Evolutionary conservation across 1,140 invertebrate genomes (phyloP).

Genomic region (Melanaphis sacchari): DNA sequence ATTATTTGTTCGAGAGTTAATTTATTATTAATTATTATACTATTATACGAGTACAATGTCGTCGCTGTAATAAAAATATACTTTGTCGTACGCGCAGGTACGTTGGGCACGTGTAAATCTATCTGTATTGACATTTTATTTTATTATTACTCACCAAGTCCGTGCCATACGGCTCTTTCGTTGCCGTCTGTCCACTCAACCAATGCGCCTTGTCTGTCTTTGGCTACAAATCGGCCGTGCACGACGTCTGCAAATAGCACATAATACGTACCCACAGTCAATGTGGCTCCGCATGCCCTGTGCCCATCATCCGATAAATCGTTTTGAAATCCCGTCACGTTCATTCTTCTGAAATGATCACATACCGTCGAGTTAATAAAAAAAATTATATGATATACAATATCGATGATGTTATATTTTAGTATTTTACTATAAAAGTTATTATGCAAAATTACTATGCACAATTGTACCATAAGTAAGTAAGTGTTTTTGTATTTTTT

Average conservation of each 20-base stretch:
- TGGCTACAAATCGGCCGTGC: conserved; percentile 59
- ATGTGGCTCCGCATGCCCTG: conserved; percentile 59
- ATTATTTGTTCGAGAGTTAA: too few species aligned
- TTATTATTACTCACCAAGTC: conserved; percentile 59
- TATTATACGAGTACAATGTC: too few species aligned
- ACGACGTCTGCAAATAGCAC: conserved; percentile 61
- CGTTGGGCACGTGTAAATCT: too few species aligned
- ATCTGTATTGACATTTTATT: not conserved
- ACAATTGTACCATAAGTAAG: too few species aligned
- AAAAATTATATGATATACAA: not conserved
- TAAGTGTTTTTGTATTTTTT: too few species aligned
- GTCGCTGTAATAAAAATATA: too few species aligned
- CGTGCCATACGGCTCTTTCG: conserved; percentile 61
- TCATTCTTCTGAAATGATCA: conserved; percentile 61
- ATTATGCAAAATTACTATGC: too few species aligned
- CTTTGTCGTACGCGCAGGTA: too few species aligned
- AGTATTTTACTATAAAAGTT: too few species aligned
- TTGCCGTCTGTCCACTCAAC: conserved; percentile 61
- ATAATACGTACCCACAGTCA: conserved; percentile 62
- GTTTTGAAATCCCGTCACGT: conserved; percentile 61
- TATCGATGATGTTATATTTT: not conserved
- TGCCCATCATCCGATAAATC: conserved; percentile 57
- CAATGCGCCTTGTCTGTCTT: conserved; percentile 59
- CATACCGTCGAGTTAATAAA: conserved; percentile 8
- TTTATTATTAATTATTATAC: too few species aligned